These are phyloP conservation scores for Apistogramma diplotaenia DNA, from an alignment of 2,113 vertebrate genomes.

Conservation along the genomic window DNA sequence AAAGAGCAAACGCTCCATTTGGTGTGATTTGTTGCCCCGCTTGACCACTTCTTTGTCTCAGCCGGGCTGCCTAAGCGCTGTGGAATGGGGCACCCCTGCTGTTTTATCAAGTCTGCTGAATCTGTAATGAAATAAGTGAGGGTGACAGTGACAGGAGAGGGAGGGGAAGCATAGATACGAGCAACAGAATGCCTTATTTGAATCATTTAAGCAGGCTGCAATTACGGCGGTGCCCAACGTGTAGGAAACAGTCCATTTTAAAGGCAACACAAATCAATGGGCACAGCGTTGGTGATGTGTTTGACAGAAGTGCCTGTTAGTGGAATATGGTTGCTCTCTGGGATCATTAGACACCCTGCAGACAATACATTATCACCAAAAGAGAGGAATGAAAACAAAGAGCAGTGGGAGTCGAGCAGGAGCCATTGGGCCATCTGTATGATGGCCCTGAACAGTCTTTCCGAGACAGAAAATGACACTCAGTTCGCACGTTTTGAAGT, in stretches of 20 bases:
- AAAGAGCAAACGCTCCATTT: slow-evolving; percentile 92
- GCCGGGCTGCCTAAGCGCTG: slow-evolving; percentile 89
- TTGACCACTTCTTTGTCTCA: slow-evolving; percentile 96
- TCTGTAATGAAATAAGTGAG: slow-evolving; percentile 95
- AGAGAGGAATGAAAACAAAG: slow-evolving; percentile 71
- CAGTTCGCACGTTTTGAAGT: slow-evolving; percentile 26
- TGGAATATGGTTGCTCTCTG: slow-evolving; percentile 81
- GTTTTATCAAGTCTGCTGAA: slow-evolving; percentile 99
- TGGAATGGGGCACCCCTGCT: slow-evolving; percentile 92
- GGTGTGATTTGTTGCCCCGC: slow-evolving; percentile 97
- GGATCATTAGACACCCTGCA: slow-evolving; percentile 90
- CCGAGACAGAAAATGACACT: slow-evolving; percentile 56
- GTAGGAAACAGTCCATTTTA: slow-evolving; percentile 87
- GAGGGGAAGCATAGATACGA: slow-evolving; percentile 67
- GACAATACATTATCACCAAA: slow-evolving; percentile 83
- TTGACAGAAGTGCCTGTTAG: slow-evolving; percentile 93
- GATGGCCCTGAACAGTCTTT: slow-evolving; percentile 77
- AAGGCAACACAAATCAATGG: slow-evolving; percentile 96
- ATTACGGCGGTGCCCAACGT: slow-evolving; percentile 91
- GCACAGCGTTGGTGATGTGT: slow-evolving; percentile 86
- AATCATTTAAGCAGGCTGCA: slow-evolving; percentile 94
- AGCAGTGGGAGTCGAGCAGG: slow-evolving; percentile 76
- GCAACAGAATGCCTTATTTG: slow-evolving; percentile 89
- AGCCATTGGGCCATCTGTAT: slow-evolving; percentile 78
- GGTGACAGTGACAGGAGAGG: slow-evolving; percentile 84